Conservation (phyloP, 2,888 invertebrate genomes). For the Pemphredon lugubris region DNA sequence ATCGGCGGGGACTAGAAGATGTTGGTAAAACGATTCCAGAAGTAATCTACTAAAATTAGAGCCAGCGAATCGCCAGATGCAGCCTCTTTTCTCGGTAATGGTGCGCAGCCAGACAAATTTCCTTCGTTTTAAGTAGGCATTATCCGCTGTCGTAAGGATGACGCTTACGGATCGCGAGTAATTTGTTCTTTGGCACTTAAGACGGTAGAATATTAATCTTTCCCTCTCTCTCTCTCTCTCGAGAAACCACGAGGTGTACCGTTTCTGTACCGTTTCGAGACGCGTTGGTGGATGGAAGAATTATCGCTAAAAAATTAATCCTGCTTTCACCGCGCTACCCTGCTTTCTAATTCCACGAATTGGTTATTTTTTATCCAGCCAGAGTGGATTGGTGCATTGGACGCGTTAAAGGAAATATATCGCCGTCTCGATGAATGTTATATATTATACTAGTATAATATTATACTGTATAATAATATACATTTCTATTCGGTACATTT, state of each 20-base stretch:
- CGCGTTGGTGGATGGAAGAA: background rate
- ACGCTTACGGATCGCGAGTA: conserved; percentile 43
- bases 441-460: no score
- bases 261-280: no score
- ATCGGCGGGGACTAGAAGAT: no score
- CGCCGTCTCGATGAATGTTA: no score
- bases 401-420: no score
- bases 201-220: conserved; percentile 46
- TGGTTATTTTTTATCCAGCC: no score
- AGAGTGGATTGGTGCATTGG: no score
- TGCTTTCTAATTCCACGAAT: no score
- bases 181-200: conserved; percentile 41
- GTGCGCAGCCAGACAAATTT: conserved; percentile 45
- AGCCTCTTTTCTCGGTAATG: conserved; percentile 39
- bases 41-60: conserved; percentile 29
- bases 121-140: conserved; percentile 47
- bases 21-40: background rate
- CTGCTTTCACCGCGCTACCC: background rate
- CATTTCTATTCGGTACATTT: no score
- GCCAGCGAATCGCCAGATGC: conserved; percentile 38
- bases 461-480: no score
- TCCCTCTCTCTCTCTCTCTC: background rate
- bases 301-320: background rate
- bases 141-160: conserved; percentile 39
- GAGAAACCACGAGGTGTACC: no score